A percentile compares a stretch with the other conserved stretches of the same genome.
Evolutionary conservation across 1,140 invertebrate species (phyloP).

Genomic region (Drosophila albomicans): DNA sequence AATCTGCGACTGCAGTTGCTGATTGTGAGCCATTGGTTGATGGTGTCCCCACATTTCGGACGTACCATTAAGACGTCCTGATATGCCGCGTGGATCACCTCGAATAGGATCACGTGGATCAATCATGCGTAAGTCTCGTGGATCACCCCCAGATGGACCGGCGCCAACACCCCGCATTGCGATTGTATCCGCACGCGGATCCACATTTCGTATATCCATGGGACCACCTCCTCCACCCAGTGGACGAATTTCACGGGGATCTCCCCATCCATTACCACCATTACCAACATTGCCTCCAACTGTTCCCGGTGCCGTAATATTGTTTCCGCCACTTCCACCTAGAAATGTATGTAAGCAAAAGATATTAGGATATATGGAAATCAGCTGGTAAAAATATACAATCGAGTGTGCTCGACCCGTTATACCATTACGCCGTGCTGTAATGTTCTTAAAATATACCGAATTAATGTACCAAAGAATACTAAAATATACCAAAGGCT

Average conservation of each 20-base stretch:
- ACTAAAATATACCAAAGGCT: too few relatives aligned
- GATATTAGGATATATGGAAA: not conserved
- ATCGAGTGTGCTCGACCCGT: too few relatives aligned
- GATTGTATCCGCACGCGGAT: conserved; percentile 69
- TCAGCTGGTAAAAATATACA: too few relatives aligned
- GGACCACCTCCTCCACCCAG: conserved; percentile 60
- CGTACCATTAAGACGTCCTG: conserved; percentile 85
- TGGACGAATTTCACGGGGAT: conserved; percentile 82
- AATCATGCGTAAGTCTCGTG: conserved; percentile 85
- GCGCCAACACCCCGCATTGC: conserved; percentile 85
- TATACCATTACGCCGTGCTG: too few relatives aligned
- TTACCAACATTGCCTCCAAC: conserved; percentile 51
- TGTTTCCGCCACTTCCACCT: conserved; percentile 58
- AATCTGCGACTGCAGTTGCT: conserved; percentile 68
- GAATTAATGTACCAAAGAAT: too few relatives aligned
- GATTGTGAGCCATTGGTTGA: conserved; percentile 85
- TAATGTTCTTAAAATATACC: too few relatives aligned
- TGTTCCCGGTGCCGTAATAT: conserved; percentile 45
- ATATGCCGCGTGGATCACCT: conserved; percentile 91
- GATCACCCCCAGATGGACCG: conserved; percentile 85
- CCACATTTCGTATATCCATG: conserved; percentile 69
- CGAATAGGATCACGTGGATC: conserved; percentile 88
- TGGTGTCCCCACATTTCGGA: conserved; percentile 92
- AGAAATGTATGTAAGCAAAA: not conserved
- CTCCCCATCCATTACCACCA: conserved; percentile 86